Evolutionary conservation across 2,797 vertebrate genomes (phyloP).

Genomic region (Rhinogobio ventralis): DNA sequence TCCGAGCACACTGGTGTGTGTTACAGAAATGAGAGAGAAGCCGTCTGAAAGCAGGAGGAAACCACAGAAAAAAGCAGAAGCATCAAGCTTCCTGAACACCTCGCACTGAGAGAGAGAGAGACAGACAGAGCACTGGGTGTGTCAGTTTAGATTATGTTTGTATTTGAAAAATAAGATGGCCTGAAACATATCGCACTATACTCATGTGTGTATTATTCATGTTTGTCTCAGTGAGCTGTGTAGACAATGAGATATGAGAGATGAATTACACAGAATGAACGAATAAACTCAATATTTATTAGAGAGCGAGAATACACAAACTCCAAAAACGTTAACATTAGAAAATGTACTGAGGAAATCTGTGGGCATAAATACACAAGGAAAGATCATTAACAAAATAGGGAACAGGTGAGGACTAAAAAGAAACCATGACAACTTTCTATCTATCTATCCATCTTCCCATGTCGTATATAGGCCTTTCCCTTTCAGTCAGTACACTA

Average conservation of each 20-base stretch:
- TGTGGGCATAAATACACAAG: background rate
- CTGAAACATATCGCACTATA: background rate
- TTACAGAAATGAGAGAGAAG: conserved; percentile 72
- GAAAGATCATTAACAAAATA: background rate
- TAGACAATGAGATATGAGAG: background rate
- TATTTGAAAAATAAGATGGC: conserved; percentile 18
- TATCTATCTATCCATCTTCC: background rate
- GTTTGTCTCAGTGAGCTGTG: background rate
- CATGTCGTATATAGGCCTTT: too few relatives aligned
- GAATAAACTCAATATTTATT: background rate
- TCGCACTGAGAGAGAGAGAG: conserved; percentile 58
- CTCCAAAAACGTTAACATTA: background rate
- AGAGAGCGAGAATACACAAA: background rate
- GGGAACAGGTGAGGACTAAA: background rate
- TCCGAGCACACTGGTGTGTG: conserved; percentile 41
- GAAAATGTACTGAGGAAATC: background rate
- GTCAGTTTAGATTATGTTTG: conserved; percentile 34
- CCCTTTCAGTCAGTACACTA: too few relatives aligned
- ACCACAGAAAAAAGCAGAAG: conserved; percentile 84
- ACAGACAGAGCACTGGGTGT: conserved; percentile 27
- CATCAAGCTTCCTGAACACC: conserved; percentile 79
- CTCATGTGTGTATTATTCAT: background rate
- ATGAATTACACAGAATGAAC: background rate
- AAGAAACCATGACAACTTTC: background rate
- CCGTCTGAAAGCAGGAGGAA: conserved; percentile 67